These are phyloP conservation scores for Tretioscincus oriximinensis DNA, from an alignment of 2,113 vertebrate species.

Conservation along the genomic window DNA sequence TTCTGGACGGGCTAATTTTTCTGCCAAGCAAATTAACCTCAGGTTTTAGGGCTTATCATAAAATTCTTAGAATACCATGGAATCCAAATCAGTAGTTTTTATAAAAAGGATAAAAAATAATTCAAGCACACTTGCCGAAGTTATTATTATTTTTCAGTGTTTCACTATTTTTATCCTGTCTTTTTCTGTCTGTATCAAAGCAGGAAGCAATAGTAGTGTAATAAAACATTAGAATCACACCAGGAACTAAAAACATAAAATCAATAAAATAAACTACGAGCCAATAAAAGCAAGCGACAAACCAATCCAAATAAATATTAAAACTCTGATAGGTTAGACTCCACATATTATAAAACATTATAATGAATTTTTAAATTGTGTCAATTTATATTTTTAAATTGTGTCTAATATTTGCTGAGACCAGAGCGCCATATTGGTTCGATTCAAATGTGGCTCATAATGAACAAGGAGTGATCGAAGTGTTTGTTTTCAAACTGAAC, in stretches of 20 bases:
- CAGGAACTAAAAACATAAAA: background rate
- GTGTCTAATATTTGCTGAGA: too few relatives aligned
- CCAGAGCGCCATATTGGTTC: too few relatives aligned
- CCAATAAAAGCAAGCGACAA: background rate
- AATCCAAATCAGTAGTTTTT: constrained; percentile 48
- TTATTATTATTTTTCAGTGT: background rate
- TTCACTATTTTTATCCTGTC: background rate
- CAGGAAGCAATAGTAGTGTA: background rate
- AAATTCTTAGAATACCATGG: constrained; percentile 59
- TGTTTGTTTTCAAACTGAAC: too few relatives aligned
- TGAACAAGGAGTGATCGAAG: too few relatives aligned
- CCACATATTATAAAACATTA: background rate
- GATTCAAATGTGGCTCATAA: too few relatives aligned
- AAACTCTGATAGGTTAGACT: background rate
- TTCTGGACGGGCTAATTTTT: too few relatives aligned
- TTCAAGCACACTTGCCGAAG: constrained; percentile 48
- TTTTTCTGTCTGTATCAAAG: background rate
- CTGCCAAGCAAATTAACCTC: constrained; percentile 6
- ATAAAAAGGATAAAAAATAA: constrained; percentile 36
- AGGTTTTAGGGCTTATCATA: constrained; percentile 58
- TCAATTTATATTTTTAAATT: too few relatives aligned
- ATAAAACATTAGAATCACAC: background rate
- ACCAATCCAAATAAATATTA: background rate
- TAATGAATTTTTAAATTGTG: background rate
- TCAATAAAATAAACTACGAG: background rate